These are phyloP conservation scores for Mycetomoellerius zeteki DNA, from an alignment of 1,140 invertebrate species.

Conservation along the genomic window DNA sequence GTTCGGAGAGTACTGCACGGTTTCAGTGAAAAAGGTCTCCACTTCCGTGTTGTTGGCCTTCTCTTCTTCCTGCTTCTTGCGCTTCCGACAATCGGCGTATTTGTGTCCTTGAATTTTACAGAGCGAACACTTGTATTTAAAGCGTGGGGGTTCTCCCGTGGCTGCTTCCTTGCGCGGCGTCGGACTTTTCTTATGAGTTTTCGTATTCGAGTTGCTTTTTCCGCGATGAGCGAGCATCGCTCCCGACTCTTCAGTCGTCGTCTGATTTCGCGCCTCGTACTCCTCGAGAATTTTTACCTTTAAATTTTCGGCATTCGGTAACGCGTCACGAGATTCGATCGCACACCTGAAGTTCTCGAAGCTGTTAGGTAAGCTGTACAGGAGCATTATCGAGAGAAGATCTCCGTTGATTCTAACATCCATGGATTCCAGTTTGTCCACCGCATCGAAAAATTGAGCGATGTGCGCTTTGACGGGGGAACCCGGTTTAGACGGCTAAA, in stretches of 20 bases:
- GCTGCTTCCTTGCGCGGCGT: not conserved
- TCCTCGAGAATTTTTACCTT: constrained; percentile 1
- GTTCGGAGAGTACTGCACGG: not conserved
- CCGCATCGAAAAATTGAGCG: not conserved
- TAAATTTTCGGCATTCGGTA: not conserved
- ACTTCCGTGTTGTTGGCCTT: not conserved
- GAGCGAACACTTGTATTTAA: not conserved
- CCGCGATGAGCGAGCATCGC: not conserved
- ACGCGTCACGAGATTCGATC: not conserved
- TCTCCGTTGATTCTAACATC: not conserved
- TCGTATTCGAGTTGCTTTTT: fast-evolving
- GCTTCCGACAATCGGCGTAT: not conserved
- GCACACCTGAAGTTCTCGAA: not conserved
- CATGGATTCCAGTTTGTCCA: not conserved
- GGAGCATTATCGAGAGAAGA: not conserved
- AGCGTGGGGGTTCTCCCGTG: not conserved
- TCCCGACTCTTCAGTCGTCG: not conserved
- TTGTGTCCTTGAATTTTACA: constrained; percentile 33
- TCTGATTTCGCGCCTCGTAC: not conserved
- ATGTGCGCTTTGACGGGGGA: not conserved
- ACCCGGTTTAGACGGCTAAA: too few relatives aligned
- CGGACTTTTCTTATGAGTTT: not conserved
- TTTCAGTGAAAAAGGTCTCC: not conserved
- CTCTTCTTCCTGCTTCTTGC: not conserved
- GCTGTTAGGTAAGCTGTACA: not conserved